phyloP scores from a whole-genome alignment of 2,797 vertebrate species.

The Malurus splendens region DNA sequence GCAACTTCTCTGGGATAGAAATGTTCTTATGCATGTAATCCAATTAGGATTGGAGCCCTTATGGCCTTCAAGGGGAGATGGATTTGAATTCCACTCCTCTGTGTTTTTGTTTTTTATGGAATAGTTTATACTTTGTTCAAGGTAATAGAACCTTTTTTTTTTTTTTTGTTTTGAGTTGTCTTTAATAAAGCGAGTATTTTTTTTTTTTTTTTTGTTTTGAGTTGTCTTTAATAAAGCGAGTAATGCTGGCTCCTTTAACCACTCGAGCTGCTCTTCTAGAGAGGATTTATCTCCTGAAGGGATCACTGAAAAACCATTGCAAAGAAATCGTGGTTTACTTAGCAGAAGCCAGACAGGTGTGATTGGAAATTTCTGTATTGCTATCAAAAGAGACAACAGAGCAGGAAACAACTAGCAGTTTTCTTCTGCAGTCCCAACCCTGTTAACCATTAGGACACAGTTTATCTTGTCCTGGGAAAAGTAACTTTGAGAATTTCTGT shows the following conservation, averaged over 20 bases:
- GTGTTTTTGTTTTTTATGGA: neutral
- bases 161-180: neutral
- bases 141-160: neutral
- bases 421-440: neutral
- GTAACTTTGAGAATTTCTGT: neutral
- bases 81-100: neutral
- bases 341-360: neutral
- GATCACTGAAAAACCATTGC: neutral
- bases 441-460: neutral
- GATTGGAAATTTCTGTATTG: neutral
- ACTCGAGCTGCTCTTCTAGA: neutral
- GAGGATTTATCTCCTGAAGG: neutral
- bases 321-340: neutral
- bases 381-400: neutral
- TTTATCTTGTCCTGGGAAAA: neutral
- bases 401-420: neutral
- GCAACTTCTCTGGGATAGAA: neutral
- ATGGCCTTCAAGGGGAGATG: neutral
- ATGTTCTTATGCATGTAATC: neutral
- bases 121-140: neutral
- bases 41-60: neutral
- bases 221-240: neutral
- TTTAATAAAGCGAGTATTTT: neutral
- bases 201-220: neutral
- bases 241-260: neutral